Conservation (phyloP, 1,140 invertebrate species). For the Nautilus pompilius region DNA sequence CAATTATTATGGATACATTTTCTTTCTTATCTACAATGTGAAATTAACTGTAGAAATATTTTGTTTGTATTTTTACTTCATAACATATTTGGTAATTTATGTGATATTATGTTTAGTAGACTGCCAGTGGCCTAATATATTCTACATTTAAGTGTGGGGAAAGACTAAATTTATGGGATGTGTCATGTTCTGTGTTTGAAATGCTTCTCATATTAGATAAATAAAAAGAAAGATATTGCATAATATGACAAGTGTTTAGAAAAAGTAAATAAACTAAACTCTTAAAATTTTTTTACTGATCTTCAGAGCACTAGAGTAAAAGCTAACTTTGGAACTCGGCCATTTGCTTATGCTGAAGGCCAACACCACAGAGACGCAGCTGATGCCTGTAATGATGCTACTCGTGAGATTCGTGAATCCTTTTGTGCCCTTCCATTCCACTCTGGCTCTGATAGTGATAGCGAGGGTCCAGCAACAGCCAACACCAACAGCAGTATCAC, state of each 20-base stretch:
- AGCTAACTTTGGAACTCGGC: constrained; percentile 54
- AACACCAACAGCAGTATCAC: constrained; percentile 9
- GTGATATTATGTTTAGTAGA: no score
- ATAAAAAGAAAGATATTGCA: no score
- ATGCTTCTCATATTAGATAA: no score
- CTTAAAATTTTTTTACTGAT: constrained; percentile 6
- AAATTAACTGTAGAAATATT: no score
- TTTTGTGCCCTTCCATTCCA: constrained; percentile 50
- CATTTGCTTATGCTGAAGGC: constrained; percentile 53
- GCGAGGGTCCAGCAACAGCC: constrained; percentile 27
- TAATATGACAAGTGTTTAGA: background rate
- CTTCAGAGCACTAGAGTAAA: constrained; percentile 46
- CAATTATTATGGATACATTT: no score
- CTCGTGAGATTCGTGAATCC: constrained; percentile 46
- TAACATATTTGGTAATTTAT: no score
- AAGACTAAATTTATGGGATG: no score
- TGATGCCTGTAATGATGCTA: constrained; percentile 43
- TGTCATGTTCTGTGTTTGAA: no score
- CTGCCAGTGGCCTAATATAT: no score
- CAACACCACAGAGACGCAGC: constrained; percentile 48
- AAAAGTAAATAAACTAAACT: background rate
- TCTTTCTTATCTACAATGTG: no score
- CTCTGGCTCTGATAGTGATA: constrained; percentile 45
- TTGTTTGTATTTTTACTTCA: no score
- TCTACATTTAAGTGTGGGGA: no score